Evolutionary conservation across 2,113 vertebrate species (phyloP), one percentile per base, ranked within the genome.

Genomic region (Lepisosteus osseus): DNA sequence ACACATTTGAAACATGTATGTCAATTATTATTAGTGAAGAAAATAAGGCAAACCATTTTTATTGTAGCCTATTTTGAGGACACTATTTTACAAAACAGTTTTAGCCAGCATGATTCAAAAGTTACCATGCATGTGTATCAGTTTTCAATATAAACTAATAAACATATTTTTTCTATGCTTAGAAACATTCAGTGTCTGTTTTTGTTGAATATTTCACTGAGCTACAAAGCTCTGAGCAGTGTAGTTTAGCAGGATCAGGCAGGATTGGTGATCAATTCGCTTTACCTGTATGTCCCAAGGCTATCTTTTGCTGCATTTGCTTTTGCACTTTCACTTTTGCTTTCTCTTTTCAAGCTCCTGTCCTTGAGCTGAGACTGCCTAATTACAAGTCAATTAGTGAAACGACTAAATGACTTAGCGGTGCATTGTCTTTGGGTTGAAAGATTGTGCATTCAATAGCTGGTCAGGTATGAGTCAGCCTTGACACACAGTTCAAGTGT

Each of bases 171-270:
- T 66, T 3, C 3, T 47, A 15, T n/a, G n/a, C 45, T 66, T n/a
- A 7, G 17, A 44, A 44, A 6, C 47, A 51, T 51, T 6, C 47
- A 51, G 44, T 67, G 11, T 67, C 41, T 29, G 44, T 67, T 64
- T 47, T 6, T 61, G 70, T 63, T 71, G 71, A 63, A 14, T 56
- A 6, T 13, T 29, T 14, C 79, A 73, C 71, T 75, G 65, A 82
- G 76, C 76, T 14, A 67, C 74, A 82, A 79, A 75, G 70, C 74
- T 80, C 80, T 81, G 72, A 83, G 77, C 69, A 68, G 63, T 71
- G 74, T 73, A 67, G 75, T 72, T 82, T 78, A 78, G 76, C 81
- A 74, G 71, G 78, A 76, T 82, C 74, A 74, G 73, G 74, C 72
- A 73, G 68, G 68, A 69, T 72, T 44, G 69, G 76, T 75, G 80